Conservation (phyloP, 1,140 invertebrate species). For the Adelges cooleyi region DNA sequence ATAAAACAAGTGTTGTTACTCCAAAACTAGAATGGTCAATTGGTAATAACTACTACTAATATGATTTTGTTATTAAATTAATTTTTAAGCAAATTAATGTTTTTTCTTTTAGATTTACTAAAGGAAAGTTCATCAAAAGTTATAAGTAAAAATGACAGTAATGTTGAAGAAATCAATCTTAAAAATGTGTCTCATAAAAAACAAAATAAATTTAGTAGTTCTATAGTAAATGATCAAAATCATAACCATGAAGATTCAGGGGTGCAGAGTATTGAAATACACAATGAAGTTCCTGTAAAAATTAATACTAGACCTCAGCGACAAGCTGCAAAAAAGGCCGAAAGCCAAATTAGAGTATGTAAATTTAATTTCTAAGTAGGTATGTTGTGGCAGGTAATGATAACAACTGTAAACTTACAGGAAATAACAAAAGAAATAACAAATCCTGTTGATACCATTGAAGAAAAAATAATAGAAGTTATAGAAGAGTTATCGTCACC, state of each 20-base stretch:
- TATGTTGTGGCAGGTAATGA: no score
- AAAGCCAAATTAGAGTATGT: conserved; percentile 36
- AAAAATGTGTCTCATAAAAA: no score
- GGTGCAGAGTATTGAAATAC: conserved; percentile 23
- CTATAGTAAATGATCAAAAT: conserved; percentile 35
- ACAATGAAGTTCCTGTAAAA: conserved; percentile 32
- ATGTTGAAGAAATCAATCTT: no score
- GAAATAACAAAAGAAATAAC: conserved; percentile 16
- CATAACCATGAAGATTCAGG: not conserved
- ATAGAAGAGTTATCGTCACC: conserved; percentile 3
- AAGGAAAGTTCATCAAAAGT: no score
- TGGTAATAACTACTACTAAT: no score
- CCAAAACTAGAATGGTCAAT: no score
- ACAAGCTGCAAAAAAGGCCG: conserved; percentile 35
- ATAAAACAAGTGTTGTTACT: conserved; percentile 29
- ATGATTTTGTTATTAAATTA: no score
- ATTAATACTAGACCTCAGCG: conserved; percentile 32
- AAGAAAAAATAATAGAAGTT: conserved; percentile 14
- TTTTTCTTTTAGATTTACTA: no score
- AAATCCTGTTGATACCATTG: conserved; percentile 10
- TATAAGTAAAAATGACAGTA: no score
- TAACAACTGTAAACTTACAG: conserved; percentile 1
- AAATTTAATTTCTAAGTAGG: not conserved
- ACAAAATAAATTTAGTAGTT: no score
- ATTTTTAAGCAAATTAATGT: no score